Base-by-base conservation (phyloP, 1,140 invertebrate species). In the Sinella curviseta region DNA sequence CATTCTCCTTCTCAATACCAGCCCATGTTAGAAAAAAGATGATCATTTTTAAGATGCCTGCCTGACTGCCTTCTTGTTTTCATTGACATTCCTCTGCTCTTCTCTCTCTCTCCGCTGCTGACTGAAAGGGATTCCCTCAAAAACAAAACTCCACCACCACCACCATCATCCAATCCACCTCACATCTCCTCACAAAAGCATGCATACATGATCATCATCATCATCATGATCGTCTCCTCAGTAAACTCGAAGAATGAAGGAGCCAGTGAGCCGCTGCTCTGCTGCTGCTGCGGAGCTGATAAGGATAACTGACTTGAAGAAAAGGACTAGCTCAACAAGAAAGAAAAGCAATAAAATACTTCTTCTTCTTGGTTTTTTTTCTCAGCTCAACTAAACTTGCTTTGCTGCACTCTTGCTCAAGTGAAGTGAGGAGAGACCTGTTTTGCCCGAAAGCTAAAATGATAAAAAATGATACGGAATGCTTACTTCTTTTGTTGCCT, bases 231-330 rank as follows among this genome's bases (percentile, higher is more conserved):
- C 26, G n/a, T n/a, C n/a, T n/a, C n/a, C n/a, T n/a, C n/a, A n/a
- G n/a, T n/a, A n/a, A n/a, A n/a, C 14, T 3, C 12, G 3, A 14
- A 60, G 55, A 60, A 60, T 60, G 55, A 60, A 60, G 55, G 55
- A 60, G 55, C 55, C 55, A 60, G 55, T 60, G 14, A 8, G n/a
- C n/a, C n/a, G n/a, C 70, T 74, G 4, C 70, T 17, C 33, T 34
- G 70, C 34, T 74, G 30, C 30, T 79, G 75, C 76, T 74, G 65
- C 1, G 65, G 31, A 31, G 65, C 3, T 70, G 65, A 70, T 70
- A 8, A 70, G 30, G 26, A 33, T 60, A 60, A 48, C 39, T 8
- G 20, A 48, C 8, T 20, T 8, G 39, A 48, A 48, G 39, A 20
- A 48, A 8, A 8, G 39, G 39, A 48, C 39, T 48, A 48, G 39